Conservation (phyloP, 2,888 invertebrate species). For the Torymus tubicola region DNA sequence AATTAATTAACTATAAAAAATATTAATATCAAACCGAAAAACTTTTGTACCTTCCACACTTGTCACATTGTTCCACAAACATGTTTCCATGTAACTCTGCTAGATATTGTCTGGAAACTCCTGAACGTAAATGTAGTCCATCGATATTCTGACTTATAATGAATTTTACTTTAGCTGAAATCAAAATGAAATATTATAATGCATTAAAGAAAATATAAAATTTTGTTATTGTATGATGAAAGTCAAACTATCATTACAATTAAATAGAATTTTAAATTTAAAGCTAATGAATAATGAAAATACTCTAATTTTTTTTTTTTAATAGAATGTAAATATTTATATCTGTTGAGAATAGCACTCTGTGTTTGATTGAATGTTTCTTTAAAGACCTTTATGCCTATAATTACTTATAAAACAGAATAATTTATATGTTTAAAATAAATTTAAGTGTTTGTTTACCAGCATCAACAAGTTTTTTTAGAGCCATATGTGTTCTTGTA, state of each 20-base stretch:
- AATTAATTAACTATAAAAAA: neutral
- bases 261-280: no score
- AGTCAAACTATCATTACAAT: neutral
- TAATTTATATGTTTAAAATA: neutral
- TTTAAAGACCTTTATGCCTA: no score
- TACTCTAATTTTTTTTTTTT: no score
- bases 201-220: no score
- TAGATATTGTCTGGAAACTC: constrained; percentile 86
- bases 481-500: constrained; percentile 95
- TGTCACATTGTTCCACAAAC: constrained; percentile 95
- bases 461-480: constrained; percentile 86
- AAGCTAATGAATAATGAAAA: no score
- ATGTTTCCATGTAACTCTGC: constrained; percentile 99
- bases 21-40: neutral
- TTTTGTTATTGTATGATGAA: neutral
- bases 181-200: neutral
- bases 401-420: constrained; percentile 1
- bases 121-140: constrained; percentile 95
- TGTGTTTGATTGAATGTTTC: no score
- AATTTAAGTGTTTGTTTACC: constrained; percentile 67
- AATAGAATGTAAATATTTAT: no score
- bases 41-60: constrained; percentile 84
- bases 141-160: constrained; percentile 99
- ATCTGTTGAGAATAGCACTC: no score
- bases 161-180: constrained; percentile 85